Percentiles rank a stretch among this genome's conserved stretches.
phyloP scores from a whole-genome alignment of 92 coral and sea anemone species.

The Isaurus tuberculatus region DNA sequence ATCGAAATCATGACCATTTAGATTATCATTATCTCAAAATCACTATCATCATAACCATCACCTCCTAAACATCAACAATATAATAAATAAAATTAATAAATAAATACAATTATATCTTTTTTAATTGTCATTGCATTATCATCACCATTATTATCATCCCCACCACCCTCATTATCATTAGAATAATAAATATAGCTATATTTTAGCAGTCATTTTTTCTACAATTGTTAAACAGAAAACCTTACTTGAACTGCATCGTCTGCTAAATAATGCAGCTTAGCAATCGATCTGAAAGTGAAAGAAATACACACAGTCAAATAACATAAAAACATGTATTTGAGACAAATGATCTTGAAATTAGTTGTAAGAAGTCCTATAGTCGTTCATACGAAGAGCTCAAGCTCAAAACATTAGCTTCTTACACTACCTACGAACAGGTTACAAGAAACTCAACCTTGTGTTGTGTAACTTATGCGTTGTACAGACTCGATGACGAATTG shows the following conservation, averaged over 20 bases:
- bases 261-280: slow-evolving; percentile 96
- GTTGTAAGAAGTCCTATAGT: too few relatives aligned
- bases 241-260: slow-evolving; percentile 93
- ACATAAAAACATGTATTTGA: background rate
- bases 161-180: background rate
- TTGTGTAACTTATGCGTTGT: too few relatives aligned
- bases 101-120: too few relatives aligned
- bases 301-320: background rate
- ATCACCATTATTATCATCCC: too few relatives aligned
- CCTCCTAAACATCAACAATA: background rate
- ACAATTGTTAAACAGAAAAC: background rate
- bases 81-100: background rate
- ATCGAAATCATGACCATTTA: too few relatives aligned
- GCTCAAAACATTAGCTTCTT: too few relatives aligned
- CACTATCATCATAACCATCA: background rate
- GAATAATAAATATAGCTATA: background rate
- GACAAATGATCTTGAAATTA: too few relatives aligned
- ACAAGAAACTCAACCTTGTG: too few relatives aligned
- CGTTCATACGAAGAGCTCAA: too few relatives aligned
- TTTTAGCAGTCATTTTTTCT: background rate
- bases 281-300: slow-evolving; percentile 76
- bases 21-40: background rate
- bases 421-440: too few relatives aligned
- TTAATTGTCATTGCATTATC: too few relatives aligned
- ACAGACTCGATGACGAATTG: too few relatives aligned